Base-by-base conservation (phyloP, 2,888 invertebrate species). In the Clitarchus hookeri region DNA sequence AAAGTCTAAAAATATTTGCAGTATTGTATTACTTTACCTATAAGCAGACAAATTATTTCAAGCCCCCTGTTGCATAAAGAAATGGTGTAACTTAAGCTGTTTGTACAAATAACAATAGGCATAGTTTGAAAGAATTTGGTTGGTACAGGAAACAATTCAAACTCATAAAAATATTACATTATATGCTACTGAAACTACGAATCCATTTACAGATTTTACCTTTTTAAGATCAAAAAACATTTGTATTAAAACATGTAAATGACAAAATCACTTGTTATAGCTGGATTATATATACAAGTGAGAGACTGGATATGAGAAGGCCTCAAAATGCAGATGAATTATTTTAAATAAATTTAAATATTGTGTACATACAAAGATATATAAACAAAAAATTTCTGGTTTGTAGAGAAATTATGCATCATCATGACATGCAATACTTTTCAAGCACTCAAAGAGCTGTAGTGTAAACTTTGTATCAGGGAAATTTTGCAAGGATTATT, bases 271-370 rank as follows among this genome's bases (percentile, higher is more conserved):
- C 65, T 65, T 65, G 19, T 23, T n/a, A 65, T 65, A 65, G n/a
- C n/a, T 65, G 65, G 65, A 65, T 65, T n/a, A 65, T 65, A n/a
- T n/a, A 65, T 23, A 65, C 65, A 65, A 65, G 65, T 65, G 65
- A 65, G 23, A 65, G 65, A 19, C 19, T 19, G 65, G 65, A 65
- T 65, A 53, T 53, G n/a, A 19, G 65, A 65, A 65, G 8, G 19
- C n/a, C n/a, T 65, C 65, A 65, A n/a, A 65, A 65, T 65, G 65
- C 16, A 65, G 19, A 65, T 65, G 19, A 16, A 65, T 65, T 65
- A 65, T n/a, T 65, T 65, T 65, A 9, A 65, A 65, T n/a, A 16
- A 48, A 48, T 9, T n/a, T 65, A 11, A 65, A 65, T 23, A n/a
- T n/a, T 65, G 23, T 65, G 23, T 65, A 8, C n/a, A 65, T 65